Base-by-base conservation (phyloP, 1,140 invertebrate genomes). In the Druon quercuslanigerum region DNA sequence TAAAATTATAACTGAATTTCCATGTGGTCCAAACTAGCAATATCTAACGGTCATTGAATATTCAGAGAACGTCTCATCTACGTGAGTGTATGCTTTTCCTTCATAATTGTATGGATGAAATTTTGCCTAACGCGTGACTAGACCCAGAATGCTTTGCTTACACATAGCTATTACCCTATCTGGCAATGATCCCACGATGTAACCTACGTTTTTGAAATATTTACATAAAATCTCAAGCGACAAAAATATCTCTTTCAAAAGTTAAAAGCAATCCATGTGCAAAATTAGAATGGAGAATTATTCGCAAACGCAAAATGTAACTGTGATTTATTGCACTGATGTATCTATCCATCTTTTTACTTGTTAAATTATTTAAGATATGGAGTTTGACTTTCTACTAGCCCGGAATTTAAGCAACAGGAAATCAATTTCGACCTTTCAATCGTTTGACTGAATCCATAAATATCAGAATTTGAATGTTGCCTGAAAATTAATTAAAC, bases 61-160 rank as follows among this genome's bases (percentile, higher is more conserved):
- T 66, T 66, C 60, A 6, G 13, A 66, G 40, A 40, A 40, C 25
- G 60, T 66, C 60, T 66, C 60, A 66, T 25, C 60, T 66, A 66
- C 60, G 60, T 66, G 60, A 66, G 60, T 40, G 20, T 66, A 66
- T 66, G 60, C 60, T 66, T 66, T 66, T 66, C 60, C 60, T 46
- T 66, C 60, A 66, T 66, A 66, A 66, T 66, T 66, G 40, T 66
- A 46, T 66, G 60, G 60, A 66, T n/a, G 25, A 66, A 66, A 66
- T 66, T 66, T 66, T 66, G 60, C 25, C 14, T 66, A 66, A 66
- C 40, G 25, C 60, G 60, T 66, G 60, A 66, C 60, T 66, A 66
- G 60, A 66, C 60, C 60, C 60, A 66, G 40, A 66, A 66, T 66
- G 60, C 60, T 66, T 66, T 40, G 60, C 60, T 66, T 66, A 66